Percentiles rank a stretch among this genome's conserved stretches.
phyloP scores from a whole-genome alignment of 2,113 vertebrate genomes.

The Phrynocephalus versicolor region DNA sequence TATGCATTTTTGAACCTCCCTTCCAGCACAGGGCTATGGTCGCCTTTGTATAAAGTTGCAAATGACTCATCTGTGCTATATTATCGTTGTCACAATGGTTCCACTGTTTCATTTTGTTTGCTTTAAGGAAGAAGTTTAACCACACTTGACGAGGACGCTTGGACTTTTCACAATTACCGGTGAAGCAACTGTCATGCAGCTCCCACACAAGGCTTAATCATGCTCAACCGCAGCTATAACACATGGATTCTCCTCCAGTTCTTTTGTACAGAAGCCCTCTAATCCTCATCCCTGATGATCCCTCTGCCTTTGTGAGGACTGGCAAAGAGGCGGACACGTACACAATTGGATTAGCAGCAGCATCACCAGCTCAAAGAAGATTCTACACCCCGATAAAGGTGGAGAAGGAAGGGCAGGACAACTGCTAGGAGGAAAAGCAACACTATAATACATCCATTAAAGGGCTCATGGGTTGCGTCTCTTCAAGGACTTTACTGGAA shows the following conservation, averaged over 20 bases:
- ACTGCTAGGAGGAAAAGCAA: not conserved
- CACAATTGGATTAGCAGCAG: not conserved
- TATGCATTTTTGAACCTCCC: no score
- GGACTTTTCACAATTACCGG: not conserved
- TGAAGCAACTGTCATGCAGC: not conserved
- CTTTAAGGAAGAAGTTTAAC: not conserved
- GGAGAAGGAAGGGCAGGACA: not conserved
- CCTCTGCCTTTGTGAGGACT: not conserved
- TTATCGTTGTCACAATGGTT: constrained; percentile 28
- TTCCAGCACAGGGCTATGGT: not conserved
- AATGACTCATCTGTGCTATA: not conserved
- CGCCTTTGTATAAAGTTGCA: constrained; percentile 1
- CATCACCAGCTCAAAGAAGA: not conserved
- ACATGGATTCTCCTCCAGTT: not conserved
- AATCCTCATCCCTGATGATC: not conserved
- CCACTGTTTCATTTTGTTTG: not conserved
- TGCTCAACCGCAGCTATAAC: constrained; percentile 34
- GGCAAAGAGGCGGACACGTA: not conserved
- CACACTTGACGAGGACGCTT: not conserved
- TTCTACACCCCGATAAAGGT: not conserved
- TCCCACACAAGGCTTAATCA: constrained; percentile 23
- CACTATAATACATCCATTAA: not conserved
- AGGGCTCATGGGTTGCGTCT: not conserved
- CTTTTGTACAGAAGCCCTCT: constrained; percentile 10
- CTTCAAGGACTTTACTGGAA: not conserved